phyloP scores from a whole-genome alignment of 2,113 vertebrate genomes.

The Notothenia rossii region DNA sequence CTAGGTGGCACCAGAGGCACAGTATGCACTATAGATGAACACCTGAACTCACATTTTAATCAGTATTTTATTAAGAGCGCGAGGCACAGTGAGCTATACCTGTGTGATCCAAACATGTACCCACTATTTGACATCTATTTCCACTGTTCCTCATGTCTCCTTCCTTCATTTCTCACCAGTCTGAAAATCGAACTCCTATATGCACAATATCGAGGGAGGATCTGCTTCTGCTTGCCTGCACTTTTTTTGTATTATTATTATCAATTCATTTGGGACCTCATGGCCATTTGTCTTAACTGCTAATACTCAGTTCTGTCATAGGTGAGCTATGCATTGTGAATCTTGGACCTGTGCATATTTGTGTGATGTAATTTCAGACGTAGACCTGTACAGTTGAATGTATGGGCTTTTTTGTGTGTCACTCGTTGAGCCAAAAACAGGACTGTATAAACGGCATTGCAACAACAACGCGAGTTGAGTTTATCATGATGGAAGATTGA shows the following conservation, averaged over 20 bases:
- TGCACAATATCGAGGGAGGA: constrained; percentile 59
- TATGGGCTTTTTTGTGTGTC: constrained; percentile 38
- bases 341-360: constrained; percentile 75
- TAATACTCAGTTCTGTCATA: constrained; percentile 68
- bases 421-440: constrained; percentile 65
- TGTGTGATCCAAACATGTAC: constrained; percentile 19
- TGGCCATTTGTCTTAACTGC: constrained; percentile 81
- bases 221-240: constrained; percentile 51
- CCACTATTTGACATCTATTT: constrained; percentile 13
- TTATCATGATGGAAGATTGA: neutral
- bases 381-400: constrained; percentile 56
- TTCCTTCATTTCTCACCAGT: constrained; percentile 27
- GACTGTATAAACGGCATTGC: constrained; percentile 14
- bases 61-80: constrained; percentile 55
- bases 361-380: constrained; percentile 41
- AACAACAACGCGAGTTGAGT: constrained; percentile 5
- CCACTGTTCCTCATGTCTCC: constrained; percentile 27
- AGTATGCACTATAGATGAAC: neutral
- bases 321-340: constrained; percentile 84
- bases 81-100: constrained; percentile 9
- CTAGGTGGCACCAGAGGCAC: constrained; percentile 53
- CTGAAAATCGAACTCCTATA: constrained; percentile 54
- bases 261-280: constrained; percentile 56
- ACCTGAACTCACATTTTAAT: constrained; percentile 24
- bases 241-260: constrained; percentile 10